phyloP scores from a whole-genome alignment of 1,140 invertebrate species.

The Planococcus citri region DNA sequence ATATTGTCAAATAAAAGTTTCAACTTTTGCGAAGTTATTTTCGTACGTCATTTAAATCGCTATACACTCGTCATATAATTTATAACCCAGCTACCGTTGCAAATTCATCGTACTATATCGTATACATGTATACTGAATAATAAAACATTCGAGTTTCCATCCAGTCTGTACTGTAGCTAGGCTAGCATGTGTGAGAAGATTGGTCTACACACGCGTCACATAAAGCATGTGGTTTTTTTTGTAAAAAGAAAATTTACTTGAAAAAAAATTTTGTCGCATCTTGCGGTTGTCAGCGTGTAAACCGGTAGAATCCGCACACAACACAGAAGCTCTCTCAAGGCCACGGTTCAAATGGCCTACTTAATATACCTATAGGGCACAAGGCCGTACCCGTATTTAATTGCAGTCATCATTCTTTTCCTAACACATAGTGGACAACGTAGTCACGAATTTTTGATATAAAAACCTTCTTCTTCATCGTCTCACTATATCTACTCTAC shows the following conservation, averaged over 20 bases:
- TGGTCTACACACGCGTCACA: too few relatives aligned
- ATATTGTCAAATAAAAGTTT: slow-evolving; percentile 8
- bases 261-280: too few relatives aligned
- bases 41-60: neutral
- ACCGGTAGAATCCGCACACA: neutral
- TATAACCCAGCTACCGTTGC: neutral
- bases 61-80: neutral
- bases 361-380: slow-evolving; percentile 3
- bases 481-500: too few relatives aligned
- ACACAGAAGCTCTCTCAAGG: neutral
- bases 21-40: neutral
- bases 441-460: neutral
- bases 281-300: too few relatives aligned
- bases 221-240: too few relatives aligned
- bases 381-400: slow-evolving; percentile 6
- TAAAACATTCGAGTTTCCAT: too few relatives aligned
- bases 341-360: slow-evolving; percentile 1
- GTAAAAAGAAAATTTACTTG: too few relatives aligned
- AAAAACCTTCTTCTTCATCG: too few relatives aligned
- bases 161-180: too few relatives aligned
- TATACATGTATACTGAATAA: too few relatives aligned
- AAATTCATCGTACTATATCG: neutral
- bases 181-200: too few relatives aligned
- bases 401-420: slow-evolving; percentile 3
- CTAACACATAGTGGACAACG: neutral